Evolutionary conservation across 2,888 invertebrate species (phyloP).

Genomic region (Ornithoptera priamus): DNA sequence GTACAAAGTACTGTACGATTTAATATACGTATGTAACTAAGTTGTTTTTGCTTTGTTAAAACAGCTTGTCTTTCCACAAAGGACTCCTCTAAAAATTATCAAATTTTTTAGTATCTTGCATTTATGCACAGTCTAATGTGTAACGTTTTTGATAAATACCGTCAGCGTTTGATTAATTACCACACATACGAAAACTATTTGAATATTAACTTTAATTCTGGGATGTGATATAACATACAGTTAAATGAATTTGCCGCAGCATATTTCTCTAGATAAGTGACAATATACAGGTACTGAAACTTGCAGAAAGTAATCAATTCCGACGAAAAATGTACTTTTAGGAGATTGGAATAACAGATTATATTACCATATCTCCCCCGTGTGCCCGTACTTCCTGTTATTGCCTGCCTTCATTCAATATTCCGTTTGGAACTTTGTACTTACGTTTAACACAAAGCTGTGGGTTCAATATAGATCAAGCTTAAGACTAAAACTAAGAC

Average conservation of each 20-base stretch:
- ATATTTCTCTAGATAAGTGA: constrained; percentile 4
- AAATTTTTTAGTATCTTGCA: no score
- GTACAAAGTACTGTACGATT: no score
- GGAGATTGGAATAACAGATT: constrained; percentile 26
- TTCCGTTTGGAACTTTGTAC: constrained; percentile 28
- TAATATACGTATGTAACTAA: no score
- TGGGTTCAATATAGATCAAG: constrained; percentile 14
- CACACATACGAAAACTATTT: no score
- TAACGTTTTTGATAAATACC: no score
- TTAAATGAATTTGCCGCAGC: neutral
- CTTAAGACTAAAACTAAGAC: constrained; percentile 6
- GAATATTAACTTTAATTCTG: no score
- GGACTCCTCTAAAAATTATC: no score
- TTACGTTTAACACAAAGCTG: constrained; percentile 9
- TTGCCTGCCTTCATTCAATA: constrained; percentile 25
- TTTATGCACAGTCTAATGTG: no score
- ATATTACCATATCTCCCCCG: constrained; percentile 26
- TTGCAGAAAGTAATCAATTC: constrained; percentile 22
- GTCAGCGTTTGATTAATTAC: no score
- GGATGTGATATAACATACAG: no score
- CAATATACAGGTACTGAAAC: constrained; percentile 22
- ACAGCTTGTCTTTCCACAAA: no score
- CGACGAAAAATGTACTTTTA: constrained; percentile 16
- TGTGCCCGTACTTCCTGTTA: constrained; percentile 23
- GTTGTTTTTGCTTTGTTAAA: no score